phyloP scores from a whole-genome alignment of 2,888 invertebrate genomes.

The Acanthosepion pharaonis region DNA sequence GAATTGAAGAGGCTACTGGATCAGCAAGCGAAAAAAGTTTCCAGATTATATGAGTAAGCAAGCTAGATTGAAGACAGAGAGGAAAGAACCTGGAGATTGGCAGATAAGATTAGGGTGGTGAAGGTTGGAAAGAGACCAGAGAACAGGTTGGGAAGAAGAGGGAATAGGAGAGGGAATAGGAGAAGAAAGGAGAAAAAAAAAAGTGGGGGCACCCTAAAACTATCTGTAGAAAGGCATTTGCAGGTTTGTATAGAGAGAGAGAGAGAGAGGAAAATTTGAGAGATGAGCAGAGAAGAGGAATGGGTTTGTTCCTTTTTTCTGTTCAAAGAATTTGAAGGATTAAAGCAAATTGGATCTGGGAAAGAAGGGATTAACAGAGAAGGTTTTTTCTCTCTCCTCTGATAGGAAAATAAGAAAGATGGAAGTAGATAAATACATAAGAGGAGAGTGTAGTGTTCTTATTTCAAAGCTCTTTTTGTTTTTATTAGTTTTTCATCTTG shows the following conservation, averaged over 20 bases:
- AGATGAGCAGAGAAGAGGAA: not conserved
- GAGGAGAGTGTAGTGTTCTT: not conserved
- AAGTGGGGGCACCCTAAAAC: not conserved
- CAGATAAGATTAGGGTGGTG: not conserved
- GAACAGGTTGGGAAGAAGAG: not conserved
- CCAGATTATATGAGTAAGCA: constrained; percentile 6
- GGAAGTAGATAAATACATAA: not conserved
- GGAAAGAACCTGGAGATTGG: not conserved
- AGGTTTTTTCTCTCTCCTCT: not conserved
- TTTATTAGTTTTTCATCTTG: not conserved
- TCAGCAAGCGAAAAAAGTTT: not conserved
- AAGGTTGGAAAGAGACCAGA: not conserved
- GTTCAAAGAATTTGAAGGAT: not conserved
- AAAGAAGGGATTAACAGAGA: not conserved
- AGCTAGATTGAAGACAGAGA: not conserved
- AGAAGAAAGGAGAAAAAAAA: not conserved
- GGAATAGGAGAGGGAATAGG: not conserved
- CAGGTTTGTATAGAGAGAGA: not conserved
- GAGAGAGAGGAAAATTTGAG: not conserved
- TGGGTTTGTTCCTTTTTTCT: not conserved
- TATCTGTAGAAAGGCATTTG: not conserved
- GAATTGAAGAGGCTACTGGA: not conserved
- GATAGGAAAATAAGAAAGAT: constrained; percentile 36
- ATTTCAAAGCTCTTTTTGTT: not conserved
- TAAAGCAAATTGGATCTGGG: not conserved